Conservation (phyloP, 2,888 invertebrate species). For the Ceraclea dissimilis region DNA sequence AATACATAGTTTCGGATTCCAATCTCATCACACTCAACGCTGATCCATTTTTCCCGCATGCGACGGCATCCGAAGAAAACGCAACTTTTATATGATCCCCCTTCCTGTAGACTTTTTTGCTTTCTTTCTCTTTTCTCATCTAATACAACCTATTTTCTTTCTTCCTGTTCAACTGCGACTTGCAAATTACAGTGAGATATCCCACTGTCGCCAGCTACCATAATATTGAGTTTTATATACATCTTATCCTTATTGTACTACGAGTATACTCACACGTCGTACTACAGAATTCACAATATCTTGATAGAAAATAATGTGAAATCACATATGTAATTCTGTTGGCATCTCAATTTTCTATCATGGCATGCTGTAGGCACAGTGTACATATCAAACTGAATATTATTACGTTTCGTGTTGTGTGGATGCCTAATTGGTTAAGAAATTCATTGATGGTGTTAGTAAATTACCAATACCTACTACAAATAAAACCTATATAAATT, state of each 20-base stretch:
- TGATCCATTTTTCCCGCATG: background rate
- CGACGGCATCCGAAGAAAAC: conserved; percentile 24
- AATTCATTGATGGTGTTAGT: no score
- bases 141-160: conserved; percentile 5
- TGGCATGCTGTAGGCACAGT: no score
- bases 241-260: background rate
- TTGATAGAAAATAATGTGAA: no score
- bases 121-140: background rate
- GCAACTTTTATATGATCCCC: conserved; percentile 27
- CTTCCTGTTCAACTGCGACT: conserved; percentile 12
- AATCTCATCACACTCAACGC: background rate
- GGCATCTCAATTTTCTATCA: no score
- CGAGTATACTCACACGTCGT: no score
- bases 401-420: no score
- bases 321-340: no score
- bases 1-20: background rate
- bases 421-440: no score
- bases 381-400: no score
- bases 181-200: conserved; percentile 23
- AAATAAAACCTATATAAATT: no score
- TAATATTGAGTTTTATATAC: conserved; percentile 5
- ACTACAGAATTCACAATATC: no score
- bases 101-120: background rate
- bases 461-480: no score
- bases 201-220: background rate